A percentile compares a stretch with the other conserved stretches of the same genome.
Evolutionary conservation across 1,140 invertebrate genomes (phyloP).

Genomic region (Gonioctena quinquepunctata): DNA sequence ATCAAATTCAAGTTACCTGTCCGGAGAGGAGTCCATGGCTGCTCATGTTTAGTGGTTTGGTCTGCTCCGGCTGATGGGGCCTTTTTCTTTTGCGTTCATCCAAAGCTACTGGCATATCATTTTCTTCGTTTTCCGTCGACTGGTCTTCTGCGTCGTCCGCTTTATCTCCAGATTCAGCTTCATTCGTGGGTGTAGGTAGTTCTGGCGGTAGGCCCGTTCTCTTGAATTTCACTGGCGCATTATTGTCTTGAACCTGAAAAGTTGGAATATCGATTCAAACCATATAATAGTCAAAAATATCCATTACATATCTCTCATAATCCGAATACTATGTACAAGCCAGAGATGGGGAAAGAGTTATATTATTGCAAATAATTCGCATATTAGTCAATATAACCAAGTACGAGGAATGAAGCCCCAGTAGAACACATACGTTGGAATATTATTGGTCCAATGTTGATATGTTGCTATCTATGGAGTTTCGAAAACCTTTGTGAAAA

Average conservation of each 20-base stretch:
- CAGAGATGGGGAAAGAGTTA: too few species aligned
- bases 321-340: too few species aligned
- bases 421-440: too few species aligned
- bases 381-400: too few species aligned
- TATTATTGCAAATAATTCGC: too few species aligned
- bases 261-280: neutral
- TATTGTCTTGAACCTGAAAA: constrained; percentile 5
- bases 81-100: constrained; percentile 37
- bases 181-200: neutral
- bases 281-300: too few species aligned
- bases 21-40: constrained; percentile 52
- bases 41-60: constrained; percentile 52
- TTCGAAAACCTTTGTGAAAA: too few species aligned
- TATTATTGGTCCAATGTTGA: too few species aligned
- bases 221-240: neutral
- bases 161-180: neutral
- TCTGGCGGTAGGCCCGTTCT: constrained; percentile 4
- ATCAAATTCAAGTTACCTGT: too few species aligned
- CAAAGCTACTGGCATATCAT: constrained; percentile 43
- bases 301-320: too few species aligned
- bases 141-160: constrained; percentile 4
- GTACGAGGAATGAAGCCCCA: too few species aligned
- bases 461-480: too few species aligned
- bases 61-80: constrained; percentile 31
- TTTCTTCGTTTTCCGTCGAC: constrained; percentile 31